Conservation (phyloP, 2,888 invertebrate species). For the Xylocampa areola region DNA sequence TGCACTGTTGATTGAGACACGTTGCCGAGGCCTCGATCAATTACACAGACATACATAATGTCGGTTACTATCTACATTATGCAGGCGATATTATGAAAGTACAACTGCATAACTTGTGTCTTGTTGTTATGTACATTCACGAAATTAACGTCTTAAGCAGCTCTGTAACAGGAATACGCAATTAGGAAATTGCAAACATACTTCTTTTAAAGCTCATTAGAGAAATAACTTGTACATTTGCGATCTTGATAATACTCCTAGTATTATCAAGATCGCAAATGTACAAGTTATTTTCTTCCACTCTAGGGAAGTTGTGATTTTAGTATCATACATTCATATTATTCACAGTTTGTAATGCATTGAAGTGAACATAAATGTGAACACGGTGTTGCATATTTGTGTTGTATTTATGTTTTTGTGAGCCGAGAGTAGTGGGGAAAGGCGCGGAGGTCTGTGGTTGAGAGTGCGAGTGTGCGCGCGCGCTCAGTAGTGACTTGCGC, state of each 20-base stretch:
- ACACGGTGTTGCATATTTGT: conserved; percentile 55
- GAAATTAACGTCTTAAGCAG: background rate
- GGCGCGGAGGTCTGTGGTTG: conserved; percentile 59
- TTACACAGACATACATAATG: conserved; percentile 22
- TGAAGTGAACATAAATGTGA: conserved; percentile 51
- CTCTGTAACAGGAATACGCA: too few species aligned
- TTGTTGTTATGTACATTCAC: conserved; percentile 4
- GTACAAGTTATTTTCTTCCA: background rate
- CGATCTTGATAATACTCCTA: too few species aligned
- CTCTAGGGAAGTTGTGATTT: conserved; percentile 1
- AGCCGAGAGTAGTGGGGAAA: conserved; percentile 60
- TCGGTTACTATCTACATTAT: conserved; percentile 14
- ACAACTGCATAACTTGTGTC: conserved; percentile 16
- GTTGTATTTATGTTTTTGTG: conserved; percentile 46
- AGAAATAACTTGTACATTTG: too few species aligned
- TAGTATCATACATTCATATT: conserved; percentile 17
- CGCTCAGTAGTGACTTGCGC: conserved; percentile 73
- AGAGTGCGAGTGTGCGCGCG: conserved; percentile 65
- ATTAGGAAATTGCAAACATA: too few species aligned
- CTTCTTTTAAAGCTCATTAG: too few species aligned
- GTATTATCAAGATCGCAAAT: too few species aligned
- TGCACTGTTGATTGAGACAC: conserved; percentile 44
- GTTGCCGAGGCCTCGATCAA: conserved; percentile 37
- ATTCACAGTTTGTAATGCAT: conserved; percentile 22
- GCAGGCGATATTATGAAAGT: conserved; percentile 26